A percentile compares a stretch with the other conserved stretches of the same genome.
These are phyloP conservation scores for Ruditapes philippinarum DNA, from an alignment of 1,140 invertebrate species.

Conservation along the genomic window DNA sequence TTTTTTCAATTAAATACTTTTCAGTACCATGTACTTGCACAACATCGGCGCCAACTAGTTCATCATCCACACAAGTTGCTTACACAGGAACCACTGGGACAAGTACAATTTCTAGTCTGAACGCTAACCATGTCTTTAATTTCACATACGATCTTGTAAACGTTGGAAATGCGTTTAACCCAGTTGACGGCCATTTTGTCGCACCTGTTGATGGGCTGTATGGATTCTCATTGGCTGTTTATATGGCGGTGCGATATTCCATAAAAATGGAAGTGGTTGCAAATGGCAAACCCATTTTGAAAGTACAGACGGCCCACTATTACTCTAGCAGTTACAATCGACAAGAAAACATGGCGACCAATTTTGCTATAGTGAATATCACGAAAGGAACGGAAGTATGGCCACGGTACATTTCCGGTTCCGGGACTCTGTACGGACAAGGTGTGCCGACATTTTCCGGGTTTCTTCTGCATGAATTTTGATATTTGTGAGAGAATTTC, in stretches of 20 bases:
- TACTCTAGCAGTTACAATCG: neutral
- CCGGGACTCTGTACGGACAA: constrained; percentile 31
- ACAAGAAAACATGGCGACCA: constrained; percentile 54
- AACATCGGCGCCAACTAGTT: neutral
- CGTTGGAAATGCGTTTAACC: constrained; percentile 26
- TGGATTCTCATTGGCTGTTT: constrained; percentile 43
- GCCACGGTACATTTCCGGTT: constrained; percentile 39
- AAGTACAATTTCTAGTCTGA: constrained; percentile 14
- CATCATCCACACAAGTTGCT: neutral
- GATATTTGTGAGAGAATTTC: too few relatives aligned
- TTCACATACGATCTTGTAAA: constrained; percentile 51
- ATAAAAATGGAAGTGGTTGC: constrained; percentile 47
- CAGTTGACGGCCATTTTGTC: constrained; percentile 20
- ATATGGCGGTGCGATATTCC: constrained; percentile 23
- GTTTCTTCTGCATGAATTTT: constrained; percentile 54
- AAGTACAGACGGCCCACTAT: constrained; percentile 51
- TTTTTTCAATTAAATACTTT: too few relatives aligned
- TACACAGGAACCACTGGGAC: constrained; percentile 38
- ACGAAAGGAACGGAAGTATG: constrained; percentile 52
- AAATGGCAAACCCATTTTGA: constrained; percentile 26
- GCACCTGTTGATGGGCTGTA: constrained; percentile 57
- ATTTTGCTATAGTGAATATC: constrained; percentile 53
- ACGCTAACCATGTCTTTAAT: constrained; percentile 21
- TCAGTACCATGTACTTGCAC: constrained; percentile 53
- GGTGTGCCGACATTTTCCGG: constrained; percentile 54